Evolutionary conservation across 2,888 invertebrate species (phyloP).

Genomic region (Lasioglossum figueresi): DNA sequence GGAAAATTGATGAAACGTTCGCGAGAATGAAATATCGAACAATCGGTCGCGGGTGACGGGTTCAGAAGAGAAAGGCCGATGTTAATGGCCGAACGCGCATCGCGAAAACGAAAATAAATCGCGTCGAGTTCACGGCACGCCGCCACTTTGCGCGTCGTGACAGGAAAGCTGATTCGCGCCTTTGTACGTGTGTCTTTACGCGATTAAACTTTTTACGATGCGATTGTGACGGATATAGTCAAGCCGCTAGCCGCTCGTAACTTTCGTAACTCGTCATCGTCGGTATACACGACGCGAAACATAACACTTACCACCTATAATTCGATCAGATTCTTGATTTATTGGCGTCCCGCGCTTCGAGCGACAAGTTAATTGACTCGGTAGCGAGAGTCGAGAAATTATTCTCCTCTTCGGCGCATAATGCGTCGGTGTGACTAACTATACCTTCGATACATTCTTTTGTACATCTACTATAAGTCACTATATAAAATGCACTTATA

Average conservation of each 20-base stretch:
- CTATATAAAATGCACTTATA: too few species aligned
- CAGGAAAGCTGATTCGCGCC: slow-evolving; percentile 47
- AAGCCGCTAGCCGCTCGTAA: slow-evolving; percentile 30
- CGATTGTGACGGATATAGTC: slow-evolving; percentile 25
- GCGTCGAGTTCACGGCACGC: slow-evolving; percentile 37
- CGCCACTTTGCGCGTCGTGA: slow-evolving; percentile 46
- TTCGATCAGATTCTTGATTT: background rate
- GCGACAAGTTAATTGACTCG: background rate
- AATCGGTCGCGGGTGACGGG: background rate
- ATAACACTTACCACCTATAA: slow-evolving; percentile 4
- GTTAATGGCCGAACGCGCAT: slow-evolving; percentile 43
- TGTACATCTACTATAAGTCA: background rate
- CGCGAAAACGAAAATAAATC: slow-evolving; percentile 45
- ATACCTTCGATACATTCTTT: background rate
- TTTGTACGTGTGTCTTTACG: slow-evolving; percentile 49
- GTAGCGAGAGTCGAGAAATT: background rate
- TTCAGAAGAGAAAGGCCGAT: slow-evolving; percentile 24
- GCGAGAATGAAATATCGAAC: background rate
- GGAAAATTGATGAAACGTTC: background rate
- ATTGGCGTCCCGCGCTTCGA: background rate
- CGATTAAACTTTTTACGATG: slow-evolving; percentile 55
- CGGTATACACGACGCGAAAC: slow-evolving; percentile 8
- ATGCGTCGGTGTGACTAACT: background rate
- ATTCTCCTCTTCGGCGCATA: background rate
- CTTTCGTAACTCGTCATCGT: slow-evolving; percentile 40